These are phyloP conservation scores for Otus sunia DNA, from an alignment of 2,113 vertebrate species.

Conservation along the genomic window DNA sequence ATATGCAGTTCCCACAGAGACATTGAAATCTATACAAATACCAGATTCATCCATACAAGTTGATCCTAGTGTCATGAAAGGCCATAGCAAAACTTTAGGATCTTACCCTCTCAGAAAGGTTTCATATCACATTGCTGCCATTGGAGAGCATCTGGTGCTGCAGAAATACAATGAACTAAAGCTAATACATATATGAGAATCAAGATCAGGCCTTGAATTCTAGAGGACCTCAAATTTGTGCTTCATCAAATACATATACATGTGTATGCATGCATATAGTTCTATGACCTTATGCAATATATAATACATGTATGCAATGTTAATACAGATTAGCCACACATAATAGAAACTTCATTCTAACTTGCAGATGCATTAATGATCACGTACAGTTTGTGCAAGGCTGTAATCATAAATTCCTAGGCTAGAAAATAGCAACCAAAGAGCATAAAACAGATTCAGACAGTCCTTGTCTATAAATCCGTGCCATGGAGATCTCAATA, in stretches of 20 bases:
- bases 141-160: not conserved
- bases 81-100: not conserved
- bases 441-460: not conserved
- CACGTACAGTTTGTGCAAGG: not conserved
- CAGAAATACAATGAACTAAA: not conserved
- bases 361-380: not conserved
- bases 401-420: not conserved
- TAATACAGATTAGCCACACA: not conserved
- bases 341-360: not conserved
- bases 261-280: not conserved
- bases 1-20: constrained; percentile 40
- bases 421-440: not conserved
- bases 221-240: not conserved
- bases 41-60: constrained; percentile 43
- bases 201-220: not conserved
- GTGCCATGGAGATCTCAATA: not conserved
- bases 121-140: not conserved
- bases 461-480: not conserved
- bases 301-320: fast-evolving
- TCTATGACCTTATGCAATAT: not conserved
- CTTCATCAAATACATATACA: not conserved
- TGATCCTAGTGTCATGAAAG: constrained; percentile 27
- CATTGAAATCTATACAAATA: constrained; percentile 16
- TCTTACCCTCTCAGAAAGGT: not conserved
- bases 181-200: not conserved